Conservation (phyloP, 2,888 invertebrate species). For the Cephus nigrinus region DNA sequence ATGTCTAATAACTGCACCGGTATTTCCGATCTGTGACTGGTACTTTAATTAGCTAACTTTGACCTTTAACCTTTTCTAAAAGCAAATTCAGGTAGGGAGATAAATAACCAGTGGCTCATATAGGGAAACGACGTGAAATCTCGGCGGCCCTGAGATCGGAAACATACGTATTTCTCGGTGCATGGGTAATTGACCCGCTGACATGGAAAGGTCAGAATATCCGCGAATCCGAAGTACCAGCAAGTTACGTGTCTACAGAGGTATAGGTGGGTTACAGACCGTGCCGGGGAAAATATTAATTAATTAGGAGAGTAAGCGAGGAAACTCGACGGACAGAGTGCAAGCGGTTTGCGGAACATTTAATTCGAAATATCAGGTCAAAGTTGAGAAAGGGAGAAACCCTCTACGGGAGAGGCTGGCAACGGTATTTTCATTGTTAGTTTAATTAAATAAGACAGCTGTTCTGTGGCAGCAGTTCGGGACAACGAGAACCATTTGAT, state of each 20-base stretch:
- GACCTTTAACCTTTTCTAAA: neutral
- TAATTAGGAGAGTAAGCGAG: constrained; percentile 35
- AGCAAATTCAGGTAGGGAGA: neutral
- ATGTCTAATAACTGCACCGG: too few relatives aligned
- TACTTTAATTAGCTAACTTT: neutral
- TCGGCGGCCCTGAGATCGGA: neutral
- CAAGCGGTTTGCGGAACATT: constrained; percentile 26
- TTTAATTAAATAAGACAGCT: constrained; percentile 47
- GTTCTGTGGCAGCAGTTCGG: constrained; percentile 20
- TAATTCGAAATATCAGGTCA: constrained; percentile 30
- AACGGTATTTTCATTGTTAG: constrained; percentile 26
- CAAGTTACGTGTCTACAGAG: neutral
- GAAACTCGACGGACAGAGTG: constrained; percentile 7
- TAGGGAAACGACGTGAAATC: neutral
- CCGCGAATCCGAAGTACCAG: neutral
- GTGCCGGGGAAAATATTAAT: constrained; percentile 38
- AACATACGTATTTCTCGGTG: neutral
- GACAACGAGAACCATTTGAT: neutral
- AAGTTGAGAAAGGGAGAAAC: constrained; percentile 24
- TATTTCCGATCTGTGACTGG: neutral
- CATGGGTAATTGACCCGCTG: constrained; percentile 1
- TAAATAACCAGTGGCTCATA: neutral
- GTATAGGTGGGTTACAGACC: neutral
- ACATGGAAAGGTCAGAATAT: neutral
- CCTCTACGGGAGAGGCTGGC: neutral